phyloP scores from a whole-genome alignment of 2,113 vertebrate species.

The Melanotaenia duboulayi region DNA sequence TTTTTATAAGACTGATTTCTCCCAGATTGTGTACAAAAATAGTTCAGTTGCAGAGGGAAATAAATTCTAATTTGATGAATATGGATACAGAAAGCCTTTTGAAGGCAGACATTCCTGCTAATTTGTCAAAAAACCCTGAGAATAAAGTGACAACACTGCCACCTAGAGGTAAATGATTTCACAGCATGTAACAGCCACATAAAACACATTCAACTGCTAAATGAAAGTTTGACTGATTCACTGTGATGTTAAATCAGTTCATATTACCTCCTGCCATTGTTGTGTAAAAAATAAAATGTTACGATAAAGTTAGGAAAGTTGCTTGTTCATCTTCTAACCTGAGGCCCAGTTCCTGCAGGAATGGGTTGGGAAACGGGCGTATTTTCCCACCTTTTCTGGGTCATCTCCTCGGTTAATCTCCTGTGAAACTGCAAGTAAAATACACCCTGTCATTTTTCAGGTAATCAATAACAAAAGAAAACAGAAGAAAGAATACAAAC shows the following conservation, averaged over 20 bases:
- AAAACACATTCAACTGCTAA: background rate
- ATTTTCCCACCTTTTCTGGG: slow-evolving; percentile 92
- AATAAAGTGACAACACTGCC: slow-evolving; percentile 57
- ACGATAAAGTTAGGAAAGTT: background rate
- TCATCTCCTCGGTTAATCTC: slow-evolving; percentile 94
- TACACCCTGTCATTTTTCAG: background rate
- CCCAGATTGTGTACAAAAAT: background rate
- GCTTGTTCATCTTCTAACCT: slow-evolving; percentile 76
- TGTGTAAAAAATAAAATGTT: background rate
- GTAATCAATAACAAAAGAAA: background rate
- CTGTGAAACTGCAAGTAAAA: slow-evolving; percentile 88
- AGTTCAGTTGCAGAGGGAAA: background rate
- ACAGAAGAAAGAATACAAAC: background rate
- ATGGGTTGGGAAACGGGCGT: slow-evolving; percentile 87
- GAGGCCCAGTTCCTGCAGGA: slow-evolving; percentile 79
- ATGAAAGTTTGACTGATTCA: background rate
- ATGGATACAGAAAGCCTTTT: background rate
- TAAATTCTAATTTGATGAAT: background rate
- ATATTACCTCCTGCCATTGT: no score
- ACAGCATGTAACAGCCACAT: background rate
- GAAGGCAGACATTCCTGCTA: background rate
- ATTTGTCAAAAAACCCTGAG: background rate
- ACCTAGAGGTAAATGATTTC: slow-evolving; percentile 43
- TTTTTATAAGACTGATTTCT: background rate
- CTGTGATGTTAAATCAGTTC: background rate